Conservation (phyloP, 2,797 vertebrate genomes). For the Ctenopoma multispine region DNA sequence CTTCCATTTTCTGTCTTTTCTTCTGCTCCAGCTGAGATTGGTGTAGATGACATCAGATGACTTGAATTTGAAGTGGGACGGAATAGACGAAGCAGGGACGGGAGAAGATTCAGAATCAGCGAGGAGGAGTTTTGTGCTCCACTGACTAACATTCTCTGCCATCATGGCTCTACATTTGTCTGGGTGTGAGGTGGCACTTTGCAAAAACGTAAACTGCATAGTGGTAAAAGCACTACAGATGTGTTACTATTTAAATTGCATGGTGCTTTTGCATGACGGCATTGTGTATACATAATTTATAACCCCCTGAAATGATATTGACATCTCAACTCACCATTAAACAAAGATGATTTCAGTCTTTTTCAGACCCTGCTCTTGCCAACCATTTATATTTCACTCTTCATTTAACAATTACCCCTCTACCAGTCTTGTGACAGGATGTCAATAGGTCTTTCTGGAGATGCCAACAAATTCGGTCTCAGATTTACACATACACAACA, state of each 20-base stretch:
- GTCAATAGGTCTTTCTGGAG: conserved; percentile 69
- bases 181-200: conserved; percentile 7
- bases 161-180: neutral
- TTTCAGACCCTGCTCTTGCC: conserved; percentile 58
- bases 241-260: conserved; percentile 6
- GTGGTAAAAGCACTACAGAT: conserved; percentile 5
- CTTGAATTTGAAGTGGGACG: conserved; percentile 22
- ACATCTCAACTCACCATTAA: conserved; percentile 42
- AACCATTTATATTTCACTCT: conserved; percentile 56
- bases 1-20: conserved; percentile 23
- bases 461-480: conserved; percentile 66
- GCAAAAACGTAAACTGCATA: conserved; percentile 9
- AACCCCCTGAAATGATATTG: conserved; percentile 48
- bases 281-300: conserved; percentile 32
- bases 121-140: conserved; percentile 28
- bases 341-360: conserved; percentile 54
- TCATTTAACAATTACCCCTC: conserved; percentile 74
- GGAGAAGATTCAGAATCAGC: conserved; percentile 25
- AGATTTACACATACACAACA: conserved; percentile 42
- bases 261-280: neutral
- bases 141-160: neutral
- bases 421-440: conserved; percentile 65
- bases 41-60: conserved; percentile 42
- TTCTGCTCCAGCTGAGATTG: conserved; percentile 22
- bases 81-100: conserved; percentile 3